Conservation (phyloP, 2,113 vertebrate species). For the Serinus canaria region DNA sequence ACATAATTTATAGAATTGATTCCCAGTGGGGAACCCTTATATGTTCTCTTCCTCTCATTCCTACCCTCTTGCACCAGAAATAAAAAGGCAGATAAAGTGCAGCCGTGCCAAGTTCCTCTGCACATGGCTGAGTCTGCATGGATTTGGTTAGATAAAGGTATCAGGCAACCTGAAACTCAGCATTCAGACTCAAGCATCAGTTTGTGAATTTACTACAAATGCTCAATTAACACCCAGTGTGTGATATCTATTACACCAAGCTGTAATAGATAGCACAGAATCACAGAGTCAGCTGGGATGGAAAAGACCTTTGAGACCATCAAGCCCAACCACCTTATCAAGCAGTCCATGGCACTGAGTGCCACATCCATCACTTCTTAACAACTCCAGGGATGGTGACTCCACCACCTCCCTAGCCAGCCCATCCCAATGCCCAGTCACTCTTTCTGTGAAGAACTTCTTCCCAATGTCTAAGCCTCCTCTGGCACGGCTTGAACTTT, state of each 20-base stretch:
- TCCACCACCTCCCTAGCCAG: too few species aligned
- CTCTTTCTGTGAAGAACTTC: background rate
- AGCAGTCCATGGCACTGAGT: background rate
- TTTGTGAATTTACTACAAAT: background rate
- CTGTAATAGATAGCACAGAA: background rate
- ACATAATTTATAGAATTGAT: constrained; percentile 69
- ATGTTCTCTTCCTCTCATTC: constrained; percentile 40
- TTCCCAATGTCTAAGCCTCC: background rate
- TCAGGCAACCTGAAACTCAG: constrained; percentile 6
- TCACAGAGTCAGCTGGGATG: background rate
- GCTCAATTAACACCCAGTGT: background rate
- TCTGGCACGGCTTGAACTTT: too few species aligned
- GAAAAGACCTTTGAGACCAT: background rate
- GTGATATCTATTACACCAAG: background rate
- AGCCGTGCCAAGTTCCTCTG: constrained; percentile 21
- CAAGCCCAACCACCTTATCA: background rate
- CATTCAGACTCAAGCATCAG: background rate
- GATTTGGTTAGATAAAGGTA: constrained; percentile 49
- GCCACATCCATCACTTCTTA: background rate
- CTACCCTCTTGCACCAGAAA: constrained; percentile 39
- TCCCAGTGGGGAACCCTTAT: constrained; percentile 55
- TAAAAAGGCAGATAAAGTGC: constrained; percentile 43
- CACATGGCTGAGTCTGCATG: constrained; percentile 40
- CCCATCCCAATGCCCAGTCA: background rate
- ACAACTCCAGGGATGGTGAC: background rate